Conservation (phyloP, 2,797 vertebrate species). For the Megaceryle alcyon region DNA sequence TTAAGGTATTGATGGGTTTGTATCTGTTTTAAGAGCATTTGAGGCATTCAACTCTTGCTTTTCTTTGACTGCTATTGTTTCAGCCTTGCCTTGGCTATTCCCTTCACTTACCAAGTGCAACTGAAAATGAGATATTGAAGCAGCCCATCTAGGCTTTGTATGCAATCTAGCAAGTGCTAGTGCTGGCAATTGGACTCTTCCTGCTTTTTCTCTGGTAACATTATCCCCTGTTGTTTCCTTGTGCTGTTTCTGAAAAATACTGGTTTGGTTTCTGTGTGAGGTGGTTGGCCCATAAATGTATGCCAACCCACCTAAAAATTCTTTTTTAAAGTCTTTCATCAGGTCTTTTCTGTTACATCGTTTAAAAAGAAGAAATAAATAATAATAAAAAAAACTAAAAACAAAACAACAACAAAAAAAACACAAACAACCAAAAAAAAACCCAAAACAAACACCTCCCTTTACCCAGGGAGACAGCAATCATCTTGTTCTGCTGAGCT, state of each 20-base stretch:
- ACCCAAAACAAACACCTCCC: neutral
- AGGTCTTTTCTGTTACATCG: slow-evolving; percentile 14
- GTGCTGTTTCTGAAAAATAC: slow-evolving; percentile 29
- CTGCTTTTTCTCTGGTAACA: slow-evolving; percentile 45
- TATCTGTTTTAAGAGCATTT: neutral
- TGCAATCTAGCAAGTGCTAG: slow-evolving; percentile 23
- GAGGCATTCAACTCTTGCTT: neutral
- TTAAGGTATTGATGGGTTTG: neutral
- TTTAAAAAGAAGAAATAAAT: neutral
- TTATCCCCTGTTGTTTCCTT: slow-evolving; percentile 50
- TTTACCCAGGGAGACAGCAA: slow-evolving; percentile 35
- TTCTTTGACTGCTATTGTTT: neutral
- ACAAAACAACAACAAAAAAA: neutral
- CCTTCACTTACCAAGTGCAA: neutral
- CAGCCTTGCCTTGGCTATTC: neutral
- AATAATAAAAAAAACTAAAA: neutral
- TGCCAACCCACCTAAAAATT: slow-evolving; percentile 59
- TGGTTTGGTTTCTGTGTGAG: slow-evolving; percentile 14
- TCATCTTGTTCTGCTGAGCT: slow-evolving; percentile 31
- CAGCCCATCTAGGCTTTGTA: neutral
- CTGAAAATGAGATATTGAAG: slow-evolving; percentile 6
- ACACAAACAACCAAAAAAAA: neutral
- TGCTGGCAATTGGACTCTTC: slow-evolving; percentile 32
- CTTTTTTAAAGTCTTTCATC: slow-evolving; percentile 26
- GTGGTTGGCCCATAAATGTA: slow-evolving; percentile 2